Evolutionary conservation across 2,888 invertebrate genomes (phyloP).

Genomic region (Drosophila falleni): DNA sequence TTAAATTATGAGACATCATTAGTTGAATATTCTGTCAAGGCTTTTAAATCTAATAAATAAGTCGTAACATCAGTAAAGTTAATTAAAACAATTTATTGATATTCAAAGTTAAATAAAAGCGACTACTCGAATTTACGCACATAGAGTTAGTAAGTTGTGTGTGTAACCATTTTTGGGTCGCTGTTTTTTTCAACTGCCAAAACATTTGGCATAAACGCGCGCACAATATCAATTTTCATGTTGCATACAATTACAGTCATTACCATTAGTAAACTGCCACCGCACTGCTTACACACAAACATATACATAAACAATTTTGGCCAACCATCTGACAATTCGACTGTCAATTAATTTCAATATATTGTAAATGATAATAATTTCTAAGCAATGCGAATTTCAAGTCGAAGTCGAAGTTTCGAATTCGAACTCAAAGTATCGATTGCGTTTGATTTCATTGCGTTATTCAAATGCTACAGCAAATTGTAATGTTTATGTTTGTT

Average conservation of each 20-base stretch:
- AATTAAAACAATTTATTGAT: neutral
- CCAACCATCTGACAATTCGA: conserved; percentile 80
- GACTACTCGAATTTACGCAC: conserved; percentile 6
- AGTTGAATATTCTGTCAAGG: neutral
- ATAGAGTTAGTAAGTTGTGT: conserved; percentile 29
- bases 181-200: conserved; percentile 62
- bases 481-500: conserved; percentile 78
- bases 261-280: conserved; percentile 82
- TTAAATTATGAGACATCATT: neutral
- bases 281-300: conserved; percentile 35
- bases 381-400: conserved; percentile 22
- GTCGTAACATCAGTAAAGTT: neutral
- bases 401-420: conserved; percentile 28
- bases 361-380: conserved; percentile 82
- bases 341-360: conserved; percentile 82
- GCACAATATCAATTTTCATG: conserved; percentile 79
- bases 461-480: conserved; percentile 69
- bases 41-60: too few species aligned
- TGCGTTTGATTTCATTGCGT: conserved; percentile 16
- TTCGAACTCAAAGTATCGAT: conserved; percentile 21
- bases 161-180: conserved; percentile 59
- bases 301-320: conserved; percentile 49
- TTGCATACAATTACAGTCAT: conserved; percentile 80
- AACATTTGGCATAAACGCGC: conserved; percentile 76
- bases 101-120: neutral